phyloP scores from a whole-genome alignment of 2,888 invertebrate species.

The Parnassius mnemosyne region DNA sequence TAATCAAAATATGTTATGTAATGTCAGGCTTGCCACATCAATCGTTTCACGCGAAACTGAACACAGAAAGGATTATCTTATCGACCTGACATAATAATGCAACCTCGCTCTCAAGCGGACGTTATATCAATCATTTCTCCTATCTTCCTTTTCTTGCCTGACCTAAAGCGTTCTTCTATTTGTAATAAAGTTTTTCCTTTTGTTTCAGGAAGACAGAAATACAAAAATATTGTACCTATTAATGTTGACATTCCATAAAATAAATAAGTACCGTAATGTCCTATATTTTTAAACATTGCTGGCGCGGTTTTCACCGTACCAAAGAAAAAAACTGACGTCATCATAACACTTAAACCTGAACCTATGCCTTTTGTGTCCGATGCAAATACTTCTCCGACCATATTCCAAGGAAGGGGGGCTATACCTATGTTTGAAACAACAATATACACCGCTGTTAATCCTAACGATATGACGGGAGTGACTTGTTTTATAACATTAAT shows the following conservation, averaged over 20 bases:
- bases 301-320: conserved; percentile 85
- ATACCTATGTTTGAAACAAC: conserved; percentile 81
- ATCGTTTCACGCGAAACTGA: too few relatives aligned
- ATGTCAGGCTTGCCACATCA: too few relatives aligned
- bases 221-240: too few relatives aligned
- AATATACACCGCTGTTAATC: conserved; percentile 80
- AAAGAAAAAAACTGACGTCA: conserved; percentile 84
- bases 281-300: conserved; percentile 73
- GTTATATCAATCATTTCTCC: conserved; percentile 31
- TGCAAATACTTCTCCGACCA: conserved; percentile 87
- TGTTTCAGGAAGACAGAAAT: too few relatives aligned
- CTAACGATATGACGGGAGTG: conserved; percentile 64
- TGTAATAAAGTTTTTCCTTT: too few relatives aligned
- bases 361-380: conserved; percentile 84
- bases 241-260: too few relatives aligned
- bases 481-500: conserved; percentile 44
- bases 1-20: too few relatives aligned
- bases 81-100: too few relatives aligned
- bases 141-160: conserved; percentile 46
- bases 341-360: conserved; percentile 84
- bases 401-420: conserved; percentile 85
- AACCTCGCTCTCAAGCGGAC: too few relatives aligned
- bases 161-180: conserved; percentile 82
- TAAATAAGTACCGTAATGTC: too few relatives aligned
- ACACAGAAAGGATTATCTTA: too few relatives aligned